These are phyloP conservation scores for Drosophila virilis DNA, from an alignment of 1,140 invertebrate genomes.

Conservation along the genomic window DNA sequence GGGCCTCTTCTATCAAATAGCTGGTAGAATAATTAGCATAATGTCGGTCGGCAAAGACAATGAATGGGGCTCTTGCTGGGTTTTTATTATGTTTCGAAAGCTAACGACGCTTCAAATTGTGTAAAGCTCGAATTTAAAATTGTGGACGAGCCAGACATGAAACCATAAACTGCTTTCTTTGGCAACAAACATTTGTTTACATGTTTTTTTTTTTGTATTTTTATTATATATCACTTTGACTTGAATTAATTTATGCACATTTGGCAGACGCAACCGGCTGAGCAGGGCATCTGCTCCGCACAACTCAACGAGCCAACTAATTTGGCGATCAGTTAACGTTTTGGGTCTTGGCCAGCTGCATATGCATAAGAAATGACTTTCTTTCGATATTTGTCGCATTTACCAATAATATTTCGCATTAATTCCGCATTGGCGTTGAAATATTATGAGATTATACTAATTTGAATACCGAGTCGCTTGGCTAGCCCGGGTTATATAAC, in stretches of 20 bases:
- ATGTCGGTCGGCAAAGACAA: slow-evolving; percentile 11
- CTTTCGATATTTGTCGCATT: slow-evolving; percentile 52
- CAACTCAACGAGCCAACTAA: slow-evolving; percentile 56
- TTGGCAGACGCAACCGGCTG: slow-evolving; percentile 28
- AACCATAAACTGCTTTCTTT: slow-evolving; percentile 58
- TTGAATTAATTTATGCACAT: slow-evolving; percentile 54
- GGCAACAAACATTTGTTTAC: slow-evolving; percentile 53
- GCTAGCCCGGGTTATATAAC: slow-evolving; percentile 60
- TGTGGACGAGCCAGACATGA: not conserved
- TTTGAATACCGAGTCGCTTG: slow-evolving; percentile 39
- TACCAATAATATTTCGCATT: slow-evolving; percentile 78
- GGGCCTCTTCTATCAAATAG: slow-evolving; percentile 3
- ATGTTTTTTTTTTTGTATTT: slow-evolving; percentile 17
- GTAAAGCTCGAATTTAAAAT: slow-evolving; percentile 35
- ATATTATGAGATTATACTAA: slow-evolving; percentile 65
- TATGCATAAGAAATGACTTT: slow-evolving; percentile 68
- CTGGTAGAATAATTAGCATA: slow-evolving; percentile 36
- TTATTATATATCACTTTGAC: slow-evolving; percentile 18
- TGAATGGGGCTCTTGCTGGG: slow-evolving; percentile 11
- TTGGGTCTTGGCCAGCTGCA: slow-evolving; percentile 15
- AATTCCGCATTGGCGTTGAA: slow-evolving; percentile 57
- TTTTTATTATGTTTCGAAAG: slow-evolving; percentile 36
- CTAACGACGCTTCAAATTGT: slow-evolving; percentile 38
- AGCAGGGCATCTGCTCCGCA: slow-evolving; percentile 18
- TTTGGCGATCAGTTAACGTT: slow-evolving; percentile 45